A percentile compares a stretch with the other conserved stretches of the same genome.
Evolutionary conservation across 2,113 vertebrate genomes (phyloP).

Genomic region (Pseudorectes ferrugineus): DNA sequence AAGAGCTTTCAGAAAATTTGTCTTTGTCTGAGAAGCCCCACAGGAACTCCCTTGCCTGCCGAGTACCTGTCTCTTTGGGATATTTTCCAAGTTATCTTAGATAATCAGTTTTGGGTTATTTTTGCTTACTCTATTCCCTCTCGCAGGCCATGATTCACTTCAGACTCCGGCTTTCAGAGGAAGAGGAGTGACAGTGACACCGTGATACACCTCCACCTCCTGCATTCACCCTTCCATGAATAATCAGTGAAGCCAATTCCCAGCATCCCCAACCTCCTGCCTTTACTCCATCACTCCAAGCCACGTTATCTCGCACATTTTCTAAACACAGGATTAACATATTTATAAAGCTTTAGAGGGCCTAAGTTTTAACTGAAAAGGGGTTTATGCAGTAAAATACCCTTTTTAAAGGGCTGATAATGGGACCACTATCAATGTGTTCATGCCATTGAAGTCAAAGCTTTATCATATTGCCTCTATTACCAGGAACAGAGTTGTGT

Average conservation of each 20-base stretch:
- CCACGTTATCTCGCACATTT: not conserved
- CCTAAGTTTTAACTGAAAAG: not conserved
- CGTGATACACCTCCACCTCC: not conserved
- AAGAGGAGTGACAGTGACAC: not conserved
- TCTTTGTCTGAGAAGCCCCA: not conserved
- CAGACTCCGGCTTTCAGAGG: not conserved
- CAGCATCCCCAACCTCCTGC: not conserved
- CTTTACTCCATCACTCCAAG: not conserved
- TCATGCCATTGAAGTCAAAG: not conserved
- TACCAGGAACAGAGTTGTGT: not conserved
- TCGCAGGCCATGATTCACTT: not conserved
- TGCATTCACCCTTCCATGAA: not conserved
- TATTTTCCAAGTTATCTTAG: not conserved
- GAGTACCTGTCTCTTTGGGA: not conserved
- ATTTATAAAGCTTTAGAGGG: not conserved
- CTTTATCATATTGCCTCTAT: not conserved
- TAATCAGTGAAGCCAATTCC: not conserved
- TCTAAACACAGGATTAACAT: not conserved
- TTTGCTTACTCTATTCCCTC: not conserved
- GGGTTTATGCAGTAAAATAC: not conserved
- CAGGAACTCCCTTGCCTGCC: not conserved
- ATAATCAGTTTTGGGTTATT: not conserved
- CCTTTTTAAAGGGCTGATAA: not conserved
- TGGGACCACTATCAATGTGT: not conserved
- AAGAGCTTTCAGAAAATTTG: not conserved